phyloP scores from a whole-genome alignment of 2,888 invertebrate genomes.

The Barypeithes pellucidus region DNA sequence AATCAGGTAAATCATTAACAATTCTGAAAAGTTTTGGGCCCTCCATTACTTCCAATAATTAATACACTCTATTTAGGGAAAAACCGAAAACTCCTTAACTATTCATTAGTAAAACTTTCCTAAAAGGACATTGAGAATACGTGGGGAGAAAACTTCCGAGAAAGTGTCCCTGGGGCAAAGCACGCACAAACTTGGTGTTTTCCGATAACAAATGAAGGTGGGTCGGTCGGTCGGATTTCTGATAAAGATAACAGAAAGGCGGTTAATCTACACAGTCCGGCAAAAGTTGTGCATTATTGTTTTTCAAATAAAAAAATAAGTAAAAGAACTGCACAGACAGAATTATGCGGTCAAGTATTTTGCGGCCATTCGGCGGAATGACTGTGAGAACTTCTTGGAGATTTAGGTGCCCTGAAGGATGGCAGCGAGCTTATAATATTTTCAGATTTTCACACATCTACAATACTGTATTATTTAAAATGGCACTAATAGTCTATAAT shows the following conservation, averaged over 20 bases:
- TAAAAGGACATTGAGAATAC: constrained; percentile 23
- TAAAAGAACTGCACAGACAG: no score
- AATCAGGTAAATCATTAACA: no score
- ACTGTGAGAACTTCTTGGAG: no score
- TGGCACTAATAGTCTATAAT: no score
- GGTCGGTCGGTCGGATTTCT: constrained; percentile 17
- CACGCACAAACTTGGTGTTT: constrained; percentile 19
- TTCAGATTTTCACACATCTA: no score
- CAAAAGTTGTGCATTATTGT: background rate
- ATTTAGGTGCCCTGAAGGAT: no score
- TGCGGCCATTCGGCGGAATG: no score
- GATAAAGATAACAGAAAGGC: constrained; percentile 8
- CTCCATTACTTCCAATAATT: no score
- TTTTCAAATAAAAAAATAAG: background rate
- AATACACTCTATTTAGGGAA: constrained; percentile 2
- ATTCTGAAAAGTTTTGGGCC: no score
- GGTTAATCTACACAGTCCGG: constrained; percentile 1
- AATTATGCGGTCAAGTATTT: no score
- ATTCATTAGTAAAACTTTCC: constrained; percentile 34
- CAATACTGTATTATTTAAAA: no score
- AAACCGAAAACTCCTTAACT: constrained; percentile 26
- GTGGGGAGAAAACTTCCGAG: constrained; percentile 13
- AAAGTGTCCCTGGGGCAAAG: constrained; percentile 6
- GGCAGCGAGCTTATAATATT: no score
- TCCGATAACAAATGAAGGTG: constrained; percentile 16